Evolutionary conservation across 2,113 vertebrate genomes (phyloP).

Genomic region (Tragelaphus buxtoni): DNA sequence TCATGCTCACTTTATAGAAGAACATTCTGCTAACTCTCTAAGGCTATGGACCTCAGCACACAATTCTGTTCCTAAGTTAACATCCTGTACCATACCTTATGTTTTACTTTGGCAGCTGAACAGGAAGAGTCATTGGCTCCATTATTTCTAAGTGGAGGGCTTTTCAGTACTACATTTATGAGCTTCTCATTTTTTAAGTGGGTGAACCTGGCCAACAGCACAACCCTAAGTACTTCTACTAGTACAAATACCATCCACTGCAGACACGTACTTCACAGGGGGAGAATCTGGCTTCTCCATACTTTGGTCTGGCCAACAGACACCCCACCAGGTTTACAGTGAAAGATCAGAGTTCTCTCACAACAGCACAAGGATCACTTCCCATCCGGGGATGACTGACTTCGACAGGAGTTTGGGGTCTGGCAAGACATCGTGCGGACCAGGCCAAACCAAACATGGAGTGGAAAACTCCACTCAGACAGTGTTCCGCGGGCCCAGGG

Average conservation of each 20-base stretch:
- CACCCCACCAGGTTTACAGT: slow-evolving; percentile 61
- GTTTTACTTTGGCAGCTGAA: slow-evolving; percentile 19
- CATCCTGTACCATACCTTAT: slow-evolving; percentile 24
- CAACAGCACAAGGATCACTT: slow-evolving; percentile 65
- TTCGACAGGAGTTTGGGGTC: slow-evolving; percentile 63
- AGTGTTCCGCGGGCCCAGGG: neutral
- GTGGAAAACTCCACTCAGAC: slow-evolving; percentile 68
- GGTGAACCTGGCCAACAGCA: slow-evolving; percentile 46
- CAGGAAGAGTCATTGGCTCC: neutral
- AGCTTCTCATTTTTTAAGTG: slow-evolving; percentile 18
- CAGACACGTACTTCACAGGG: slow-evolving; percentile 57
- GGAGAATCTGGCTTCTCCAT: slow-evolving; percentile 54
- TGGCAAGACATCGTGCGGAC: slow-evolving; percentile 36
- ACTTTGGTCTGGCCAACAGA: slow-evolving; percentile 48
- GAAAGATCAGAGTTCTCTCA: slow-evolving; percentile 72
- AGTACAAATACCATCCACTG: slow-evolving; percentile 65
- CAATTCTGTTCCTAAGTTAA: slow-evolving; percentile 51
- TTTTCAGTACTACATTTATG: neutral
- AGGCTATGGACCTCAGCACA: slow-evolving; percentile 10
- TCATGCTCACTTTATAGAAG: neutral
- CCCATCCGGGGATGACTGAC: slow-evolving; percentile 56
- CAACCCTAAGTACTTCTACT: slow-evolving; percentile 18
- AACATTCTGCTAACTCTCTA: neutral
- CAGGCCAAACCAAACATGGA: slow-evolving; percentile 77
- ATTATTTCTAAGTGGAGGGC: slow-evolving; percentile 5